phyloP scores from a whole-genome alignment of 2,797 vertebrate genomes.

The Sebastes baramenuke region DNA sequence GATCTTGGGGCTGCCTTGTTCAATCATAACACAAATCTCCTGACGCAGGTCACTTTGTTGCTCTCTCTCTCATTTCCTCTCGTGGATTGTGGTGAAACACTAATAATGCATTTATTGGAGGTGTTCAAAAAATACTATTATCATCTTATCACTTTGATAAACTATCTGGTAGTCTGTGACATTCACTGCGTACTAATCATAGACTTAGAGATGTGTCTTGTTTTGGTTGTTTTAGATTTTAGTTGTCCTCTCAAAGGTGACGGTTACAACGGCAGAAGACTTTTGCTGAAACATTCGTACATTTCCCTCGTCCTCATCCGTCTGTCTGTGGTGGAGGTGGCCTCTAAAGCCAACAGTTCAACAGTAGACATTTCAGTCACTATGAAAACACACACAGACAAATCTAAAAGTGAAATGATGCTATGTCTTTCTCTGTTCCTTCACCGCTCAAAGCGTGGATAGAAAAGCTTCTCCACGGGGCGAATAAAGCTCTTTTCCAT shows the following conservation, averaged over 20 bases:
- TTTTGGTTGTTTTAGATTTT: background rate
- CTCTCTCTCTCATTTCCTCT: too few species aligned
- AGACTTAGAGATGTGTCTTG: background rate
- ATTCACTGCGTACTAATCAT: background rate
- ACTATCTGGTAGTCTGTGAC: background rate
- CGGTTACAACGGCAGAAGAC: background rate
- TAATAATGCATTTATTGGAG: background rate
- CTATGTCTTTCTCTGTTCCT: background rate
- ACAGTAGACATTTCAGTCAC: background rate
- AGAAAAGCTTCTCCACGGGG: background rate
- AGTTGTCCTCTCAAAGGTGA: background rate
- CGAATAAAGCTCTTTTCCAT: background rate
- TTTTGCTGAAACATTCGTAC: background rate
- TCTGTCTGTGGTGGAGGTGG: background rate
- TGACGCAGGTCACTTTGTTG: too few species aligned
- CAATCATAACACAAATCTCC: too few species aligned
- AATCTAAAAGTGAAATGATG: background rate
- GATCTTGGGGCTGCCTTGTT: too few species aligned
- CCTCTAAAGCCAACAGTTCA: background rate
- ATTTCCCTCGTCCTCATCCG: background rate
- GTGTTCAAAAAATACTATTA: background rate
- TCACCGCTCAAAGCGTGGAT: background rate
- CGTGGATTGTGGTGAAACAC: background rate
- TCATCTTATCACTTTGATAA: background rate
- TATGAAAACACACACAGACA: background rate